Evolutionary conservation across 2,113 vertebrate species (phyloP).

Genomic region (Ailurus styani): DNA sequence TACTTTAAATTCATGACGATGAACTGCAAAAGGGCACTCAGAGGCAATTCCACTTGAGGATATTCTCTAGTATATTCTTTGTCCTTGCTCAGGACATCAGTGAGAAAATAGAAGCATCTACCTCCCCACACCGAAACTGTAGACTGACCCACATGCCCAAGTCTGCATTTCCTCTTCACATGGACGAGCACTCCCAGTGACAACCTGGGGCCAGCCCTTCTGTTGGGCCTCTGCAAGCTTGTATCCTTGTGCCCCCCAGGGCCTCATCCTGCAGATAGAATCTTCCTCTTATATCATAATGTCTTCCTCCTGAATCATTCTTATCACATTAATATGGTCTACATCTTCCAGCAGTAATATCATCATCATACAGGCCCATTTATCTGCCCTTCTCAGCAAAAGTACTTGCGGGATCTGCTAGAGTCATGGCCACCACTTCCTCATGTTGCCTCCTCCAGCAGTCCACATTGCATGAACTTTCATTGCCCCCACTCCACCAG

Average conservation of each 20-base stretch:
- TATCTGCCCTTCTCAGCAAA: neutral
- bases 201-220: neutral
- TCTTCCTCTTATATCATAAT: neutral
- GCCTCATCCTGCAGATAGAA: neutral
- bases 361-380: neutral
- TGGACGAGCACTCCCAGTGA: neutral
- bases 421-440: neutral
- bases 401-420: neutral
- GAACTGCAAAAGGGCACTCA: neutral
- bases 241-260: neutral
- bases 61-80: neutral
- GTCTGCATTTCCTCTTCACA: neutral
- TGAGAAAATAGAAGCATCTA: neutral
- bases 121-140: neutral
- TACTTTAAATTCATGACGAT: neutral
- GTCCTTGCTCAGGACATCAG: neutral
- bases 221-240: neutral
- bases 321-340: neutral
- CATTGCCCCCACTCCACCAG: neutral
- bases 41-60: neutral
- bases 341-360: neutral
- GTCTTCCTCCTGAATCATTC: neutral
- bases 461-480: neutral
- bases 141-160: too few relatives aligned
- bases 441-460: neutral